Evolutionary conservation across 2,113 vertebrate species (phyloP), one percentile per base, ranked within the genome.

Genomic region (Erpornis zantholeuca): DNA sequence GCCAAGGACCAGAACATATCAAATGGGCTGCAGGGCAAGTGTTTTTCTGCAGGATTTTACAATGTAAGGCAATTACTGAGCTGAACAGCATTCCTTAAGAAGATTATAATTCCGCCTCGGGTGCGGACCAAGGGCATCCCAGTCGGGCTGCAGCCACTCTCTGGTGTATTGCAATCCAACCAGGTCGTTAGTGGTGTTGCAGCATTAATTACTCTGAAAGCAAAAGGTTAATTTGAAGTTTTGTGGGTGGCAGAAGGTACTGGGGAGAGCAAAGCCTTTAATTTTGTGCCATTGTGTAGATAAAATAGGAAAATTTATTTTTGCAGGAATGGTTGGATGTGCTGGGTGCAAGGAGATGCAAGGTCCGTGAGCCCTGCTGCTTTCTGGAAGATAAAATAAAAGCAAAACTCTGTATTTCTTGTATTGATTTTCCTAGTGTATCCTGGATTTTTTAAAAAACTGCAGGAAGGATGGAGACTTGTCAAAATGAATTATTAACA

Each of bases 171-270:
- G 63, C 53, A 61, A 56, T 66, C 25, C 54, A 76, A 45, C 21
- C 59, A 65, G 79, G 68, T 77, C 15, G 0, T 82, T 73, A 61
- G 50, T 5, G 2, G 40, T 65, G 61, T 27, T 72, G 66, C 78
- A 85, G 61, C 63, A 45, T 92, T 91, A 85, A 90, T 95, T 93
- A 76, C 47, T 75, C 28, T 5, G 7, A 15, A 87, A 91, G 64
- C 69, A 88, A 33, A 82, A 94, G 94, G 92, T 93, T 77, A 64
- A 92, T 75, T 79, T 71, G 65, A 68, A 91, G 53, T 72, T 85
- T n/a, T 76, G 42, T 53, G 63, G 59, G 53, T 71, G 88, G 56
- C 65, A 42, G 82, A 31, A 79, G 44, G 66, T 35, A 15, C 24
- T 1, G 7, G 66, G 21, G 13, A 71, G 59, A 76, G 78, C 3